These are phyloP conservation scores for Phrynocephalus vlangalii DNA, from an alignment of 2,797 vertebrate species.

Conservation along the genomic window DNA sequence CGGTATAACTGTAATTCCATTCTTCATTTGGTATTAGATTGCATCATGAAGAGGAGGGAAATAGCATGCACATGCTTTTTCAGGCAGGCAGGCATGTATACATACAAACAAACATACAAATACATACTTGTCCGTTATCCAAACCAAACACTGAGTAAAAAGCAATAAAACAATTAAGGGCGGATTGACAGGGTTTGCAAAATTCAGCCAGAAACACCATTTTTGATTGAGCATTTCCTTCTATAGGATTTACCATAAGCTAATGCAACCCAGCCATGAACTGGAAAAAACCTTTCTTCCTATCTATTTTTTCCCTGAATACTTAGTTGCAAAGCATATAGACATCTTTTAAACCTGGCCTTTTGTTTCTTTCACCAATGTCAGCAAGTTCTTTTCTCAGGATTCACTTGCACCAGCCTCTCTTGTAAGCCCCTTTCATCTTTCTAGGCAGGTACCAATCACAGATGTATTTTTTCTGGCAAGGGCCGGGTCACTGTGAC, in stretches of 20 bases:
- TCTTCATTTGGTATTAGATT: neutral
- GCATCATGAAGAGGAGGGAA: neutral
- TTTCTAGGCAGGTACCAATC: neutral
- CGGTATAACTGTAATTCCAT: neutral
- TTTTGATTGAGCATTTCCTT: neutral
- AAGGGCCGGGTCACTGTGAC: neutral
- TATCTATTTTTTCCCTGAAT: neutral
- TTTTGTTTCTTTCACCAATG: conserved; percentile 1
- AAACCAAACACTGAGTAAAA: conserved; percentile 3
- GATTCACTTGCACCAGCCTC: neutral
- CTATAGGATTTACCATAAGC: neutral
- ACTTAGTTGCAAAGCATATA: conserved; percentile 4
- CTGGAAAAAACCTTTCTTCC: neutral
- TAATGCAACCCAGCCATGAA: conserved; percentile 13
- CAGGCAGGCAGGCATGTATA: neutral
- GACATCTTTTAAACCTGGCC: neutral
- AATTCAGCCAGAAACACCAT: neutral
- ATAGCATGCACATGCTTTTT: neutral
- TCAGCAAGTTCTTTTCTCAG: conserved; percentile 14
- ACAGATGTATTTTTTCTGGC: neutral
- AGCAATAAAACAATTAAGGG: neutral
- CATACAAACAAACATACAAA: neutral
- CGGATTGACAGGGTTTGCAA: neutral
- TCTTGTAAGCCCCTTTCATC: neutral
- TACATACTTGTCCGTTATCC: neutral